A percentile compares a stretch with the other conserved stretches of the same genome.
Evolutionary conservation across 2,888 invertebrate genomes (phyloP).

Genomic region (Mantis religiosa): DNA sequence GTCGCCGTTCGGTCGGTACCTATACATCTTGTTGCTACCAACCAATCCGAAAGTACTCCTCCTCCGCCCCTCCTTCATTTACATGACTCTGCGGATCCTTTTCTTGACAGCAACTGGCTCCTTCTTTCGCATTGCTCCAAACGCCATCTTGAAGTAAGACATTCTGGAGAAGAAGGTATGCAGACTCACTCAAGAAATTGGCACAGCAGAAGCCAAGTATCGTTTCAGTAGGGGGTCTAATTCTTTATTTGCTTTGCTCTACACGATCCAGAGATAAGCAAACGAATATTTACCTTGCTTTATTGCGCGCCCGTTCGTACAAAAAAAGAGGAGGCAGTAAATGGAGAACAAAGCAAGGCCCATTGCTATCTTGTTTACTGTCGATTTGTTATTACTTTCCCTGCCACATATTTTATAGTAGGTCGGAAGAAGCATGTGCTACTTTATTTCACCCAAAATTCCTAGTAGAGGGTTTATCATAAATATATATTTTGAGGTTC

Average conservation of each 20-base stretch:
- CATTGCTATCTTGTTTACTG: too few relatives aligned
- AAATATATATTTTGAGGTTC: too few relatives aligned
- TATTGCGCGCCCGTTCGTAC: not conserved
- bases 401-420: too few relatives aligned
- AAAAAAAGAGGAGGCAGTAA: not conserved
- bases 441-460: too few relatives aligned
- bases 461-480: too few relatives aligned
- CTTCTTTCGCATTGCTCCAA: not conserved
- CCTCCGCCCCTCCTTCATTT: not conserved
- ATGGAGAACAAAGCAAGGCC: too few relatives aligned
- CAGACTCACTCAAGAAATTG: not conserved
- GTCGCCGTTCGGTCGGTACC: not conserved
- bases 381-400: too few relatives aligned
- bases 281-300: not conserved
- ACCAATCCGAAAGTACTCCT: not conserved
- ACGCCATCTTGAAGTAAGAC: not conserved
- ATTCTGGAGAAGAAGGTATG: not conserved
- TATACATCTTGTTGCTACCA: not conserved
- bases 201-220: not conserved
- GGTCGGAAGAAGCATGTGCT: too few relatives aligned
- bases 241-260: not conserved
- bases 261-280: not conserved
- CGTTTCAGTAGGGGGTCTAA: not conserved
- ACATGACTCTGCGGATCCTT: constrained; percentile 7
- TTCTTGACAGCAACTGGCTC: not conserved